phyloP scores from a whole-genome alignment of 2,113 vertebrate species.

The Equus quagga region DNA sequence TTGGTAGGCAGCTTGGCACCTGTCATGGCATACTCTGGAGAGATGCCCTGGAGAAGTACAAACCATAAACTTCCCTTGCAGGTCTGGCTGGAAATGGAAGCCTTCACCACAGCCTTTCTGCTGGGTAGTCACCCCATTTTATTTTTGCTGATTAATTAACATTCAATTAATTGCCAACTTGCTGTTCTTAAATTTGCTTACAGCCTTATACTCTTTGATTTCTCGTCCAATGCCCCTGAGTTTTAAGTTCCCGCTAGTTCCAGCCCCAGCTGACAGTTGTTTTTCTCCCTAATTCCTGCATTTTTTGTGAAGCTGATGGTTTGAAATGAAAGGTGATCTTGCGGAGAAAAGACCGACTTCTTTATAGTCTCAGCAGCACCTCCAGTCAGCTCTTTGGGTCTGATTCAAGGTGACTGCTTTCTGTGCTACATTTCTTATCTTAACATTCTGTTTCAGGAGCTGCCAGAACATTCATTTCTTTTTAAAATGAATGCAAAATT shows the following conservation, averaged over 20 bases:
- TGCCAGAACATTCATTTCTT: constrained; percentile 73
- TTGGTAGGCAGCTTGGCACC: not conserved
- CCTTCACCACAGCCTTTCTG: not conserved
- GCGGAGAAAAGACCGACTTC: constrained; percentile 62
- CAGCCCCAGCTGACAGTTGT: not conserved
- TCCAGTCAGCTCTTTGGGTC: constrained; percentile 62
- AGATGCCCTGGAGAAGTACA: not conserved
- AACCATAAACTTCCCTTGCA: not conserved
- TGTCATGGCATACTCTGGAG: not conserved
- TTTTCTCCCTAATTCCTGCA: constrained; percentile 10
- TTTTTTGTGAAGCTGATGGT: not conserved
- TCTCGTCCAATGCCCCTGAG: not conserved
- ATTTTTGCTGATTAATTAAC: constrained; percentile 34
- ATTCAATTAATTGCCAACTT: not conserved
- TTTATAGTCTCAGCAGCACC: constrained; percentile 75
- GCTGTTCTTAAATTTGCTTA: not conserved
- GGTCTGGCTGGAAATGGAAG: not conserved
- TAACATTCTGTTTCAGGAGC: constrained; percentile 66
- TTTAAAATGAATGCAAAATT: constrained; percentile 77
- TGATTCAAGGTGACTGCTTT: constrained; percentile 78
- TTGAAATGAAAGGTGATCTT: constrained; percentile 70
- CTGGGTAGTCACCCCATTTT: not conserved
- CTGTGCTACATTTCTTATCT: constrained; percentile 76
- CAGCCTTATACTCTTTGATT: not conserved
- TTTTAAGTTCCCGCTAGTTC: not conserved